phyloP scores from a whole-genome alignment of 2,888 invertebrate genomes.

The Meliscaeva auricollis region DNA sequence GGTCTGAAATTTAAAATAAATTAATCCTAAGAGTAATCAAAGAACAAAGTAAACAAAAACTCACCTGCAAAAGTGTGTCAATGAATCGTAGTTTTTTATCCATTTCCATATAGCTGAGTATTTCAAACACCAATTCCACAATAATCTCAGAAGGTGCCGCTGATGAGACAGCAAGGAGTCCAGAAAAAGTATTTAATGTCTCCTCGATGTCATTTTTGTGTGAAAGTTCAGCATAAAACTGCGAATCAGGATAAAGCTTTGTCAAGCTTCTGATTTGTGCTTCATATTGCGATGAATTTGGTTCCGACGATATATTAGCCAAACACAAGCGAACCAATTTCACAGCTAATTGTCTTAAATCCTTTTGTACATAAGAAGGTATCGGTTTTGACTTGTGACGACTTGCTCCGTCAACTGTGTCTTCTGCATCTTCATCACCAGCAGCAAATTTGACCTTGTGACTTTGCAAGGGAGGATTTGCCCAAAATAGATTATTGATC shows the following conservation, averaged over 20 bases:
- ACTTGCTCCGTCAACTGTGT: constrained; percentile 70
- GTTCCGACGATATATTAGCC: constrained; percentile 84
- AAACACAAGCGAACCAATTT: constrained; percentile 85
- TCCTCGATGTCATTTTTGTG: constrained; percentile 79
- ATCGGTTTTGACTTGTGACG: constrained; percentile 48
- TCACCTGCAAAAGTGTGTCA: constrained; percentile 86
- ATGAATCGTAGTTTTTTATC: constrained; percentile 86
- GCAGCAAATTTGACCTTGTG: constrained; percentile 86
- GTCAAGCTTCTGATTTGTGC: constrained; percentile 86
- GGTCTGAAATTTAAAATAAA: constrained; percentile 77
- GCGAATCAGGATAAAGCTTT: constrained; percentile 85
- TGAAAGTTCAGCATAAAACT: constrained; percentile 85
- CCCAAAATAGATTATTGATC: constrained; percentile 80
- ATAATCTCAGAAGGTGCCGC: constrained; percentile 85
- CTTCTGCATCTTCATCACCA: constrained; percentile 77
- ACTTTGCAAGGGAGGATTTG: constrained; percentile 83
- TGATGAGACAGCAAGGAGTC: constrained; percentile 80
- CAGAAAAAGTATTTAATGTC: constrained; percentile 79
- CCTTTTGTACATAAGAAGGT: constrained; percentile 69
- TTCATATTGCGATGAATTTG: constrained; percentile 84
- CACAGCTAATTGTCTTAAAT: constrained; percentile 80
- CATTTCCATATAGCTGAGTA: constrained; percentile 85
- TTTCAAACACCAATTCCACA: constrained; percentile 87
- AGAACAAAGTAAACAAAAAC: constrained; percentile 39
- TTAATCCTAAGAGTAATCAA: constrained; percentile 6